Percentiles rank a stretch among this genome's conserved stretches.
phyloP scores from a whole-genome alignment of 2,797 vertebrate species.

The Euthynnus affinis region DNA sequence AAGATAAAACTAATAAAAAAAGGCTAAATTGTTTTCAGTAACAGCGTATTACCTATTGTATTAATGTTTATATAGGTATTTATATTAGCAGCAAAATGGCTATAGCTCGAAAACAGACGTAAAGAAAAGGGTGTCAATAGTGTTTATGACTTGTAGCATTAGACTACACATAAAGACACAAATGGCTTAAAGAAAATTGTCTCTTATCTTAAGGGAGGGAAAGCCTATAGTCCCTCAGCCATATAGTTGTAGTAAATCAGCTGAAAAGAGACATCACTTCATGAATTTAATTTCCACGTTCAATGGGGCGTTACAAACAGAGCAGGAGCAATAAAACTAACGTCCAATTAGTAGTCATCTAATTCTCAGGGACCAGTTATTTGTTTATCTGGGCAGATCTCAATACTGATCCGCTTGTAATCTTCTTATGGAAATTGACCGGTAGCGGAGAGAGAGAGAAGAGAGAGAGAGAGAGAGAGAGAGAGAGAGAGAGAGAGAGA shows the following conservation, averaged over 20 bases:
- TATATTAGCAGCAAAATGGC: neutral
- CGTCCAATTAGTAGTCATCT: conserved; percentile 85
- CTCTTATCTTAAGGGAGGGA: conserved; percentile 7
- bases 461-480: conserved; percentile 44
- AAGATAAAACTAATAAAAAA: neutral
- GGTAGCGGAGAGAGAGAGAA: conserved; percentile 66
- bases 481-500: conserved; percentile 59
- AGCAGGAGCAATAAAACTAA: conserved; percentile 75
- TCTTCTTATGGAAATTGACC: conserved; percentile 88
- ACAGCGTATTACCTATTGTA: neutral
- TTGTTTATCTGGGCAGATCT: conserved; percentile 89
- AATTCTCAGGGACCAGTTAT: conserved; percentile 84
- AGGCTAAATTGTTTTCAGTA: neutral
- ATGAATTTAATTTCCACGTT: conserved; percentile 72
- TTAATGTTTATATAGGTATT: neutral
- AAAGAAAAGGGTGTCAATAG: neutral
- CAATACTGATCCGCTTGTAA: conserved; percentile 91
- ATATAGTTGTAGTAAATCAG: conserved; percentile 55
- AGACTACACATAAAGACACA: neutral
- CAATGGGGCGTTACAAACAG: conserved; percentile 74
- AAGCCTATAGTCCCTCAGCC: neutral
- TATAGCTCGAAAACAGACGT: neutral
- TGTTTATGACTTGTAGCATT: conserved; percentile 2
- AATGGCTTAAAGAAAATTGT: neutral
- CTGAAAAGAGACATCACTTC: conserved; percentile 71